Base-by-base conservation (phyloP, 2,797 vertebrate species). In the Staurois parvus region DNA sequence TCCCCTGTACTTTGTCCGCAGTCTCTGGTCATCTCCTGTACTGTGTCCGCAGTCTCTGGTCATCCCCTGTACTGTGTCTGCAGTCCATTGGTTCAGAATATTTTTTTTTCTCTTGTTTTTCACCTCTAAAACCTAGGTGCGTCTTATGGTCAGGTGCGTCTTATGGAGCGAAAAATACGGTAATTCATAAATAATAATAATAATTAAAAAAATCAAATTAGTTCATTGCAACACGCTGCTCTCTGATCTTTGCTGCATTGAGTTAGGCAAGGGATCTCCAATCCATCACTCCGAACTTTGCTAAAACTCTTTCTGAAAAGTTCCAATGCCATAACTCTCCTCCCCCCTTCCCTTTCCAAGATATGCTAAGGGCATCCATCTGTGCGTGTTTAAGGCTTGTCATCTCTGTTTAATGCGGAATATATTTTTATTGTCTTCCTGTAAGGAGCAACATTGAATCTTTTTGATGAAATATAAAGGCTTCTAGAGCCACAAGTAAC, bases 381-480 rank as follows among this genome's bases (percentile, higher is more conserved):
- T 52, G 67, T 67, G 66, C 28, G 4, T 56, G 40, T 70, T 70
- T 72, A 32, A 70, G 29, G 12, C 66, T 79, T 69, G 78, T 69
- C 78, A 34, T 32, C 64, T 24, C 45, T 70, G 78, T 48, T 19
- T 79, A 52, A 69, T 69, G 66, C n/a, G 7, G 45, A 67, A 70
- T 70, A 70, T 80, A 56, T 70, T 80, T n/a, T 80, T 70, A 80
- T 80, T 70, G 48, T 42, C 13, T 13, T 70, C 42, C 67, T 70
- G 45, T 30, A 72, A 66, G 42, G 32, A 56, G 32, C 28, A 37
- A 15, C 66, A 34, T 34, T 70, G 78, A 80, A 68, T 67, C 67
- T 68, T 56, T 79, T 79, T 80, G 66, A 70, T 17, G 66, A 70
- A 80, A 52, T 80, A 56, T 70, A 56, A 2, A 5, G 15, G 48